These are phyloP conservation scores for Galaxias olidus DNA, from an alignment of 2,797 vertebrate genomes.

Conservation along the genomic window DNA sequence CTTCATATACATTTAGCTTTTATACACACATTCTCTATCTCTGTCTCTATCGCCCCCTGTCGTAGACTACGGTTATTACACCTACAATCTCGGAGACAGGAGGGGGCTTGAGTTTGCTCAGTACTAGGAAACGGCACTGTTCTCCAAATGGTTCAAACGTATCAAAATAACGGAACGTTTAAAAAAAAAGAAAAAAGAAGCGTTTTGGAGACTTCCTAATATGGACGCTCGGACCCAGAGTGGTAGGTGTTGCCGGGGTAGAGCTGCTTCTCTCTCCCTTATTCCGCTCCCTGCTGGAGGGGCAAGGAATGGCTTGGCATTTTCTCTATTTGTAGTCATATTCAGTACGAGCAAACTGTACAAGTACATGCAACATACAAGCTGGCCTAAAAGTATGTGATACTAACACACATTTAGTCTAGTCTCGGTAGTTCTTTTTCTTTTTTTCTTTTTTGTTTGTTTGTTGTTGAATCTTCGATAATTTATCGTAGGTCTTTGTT, in stretches of 20 bases:
- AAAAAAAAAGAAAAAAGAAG: conserved; percentile 68
- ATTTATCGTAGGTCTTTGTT: conserved; percentile 83
- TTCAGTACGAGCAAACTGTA: conserved; percentile 99
- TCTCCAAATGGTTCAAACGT: conserved; percentile 58
- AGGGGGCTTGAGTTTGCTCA: conserved; percentile 64
- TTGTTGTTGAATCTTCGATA: conserved; percentile 76
- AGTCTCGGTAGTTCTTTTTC: conserved; percentile 67
- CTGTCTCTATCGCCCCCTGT: conserved; percentile 74
- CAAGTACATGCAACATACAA: conserved; percentile 99
- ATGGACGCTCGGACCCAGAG: conserved; percentile 89
- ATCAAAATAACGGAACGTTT: conserved; percentile 24
- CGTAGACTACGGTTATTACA: conserved; percentile 84
- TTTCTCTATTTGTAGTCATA: conserved; percentile 91
- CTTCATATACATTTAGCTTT: conserved; percentile 80
- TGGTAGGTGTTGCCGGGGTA: conserved; percentile 80
- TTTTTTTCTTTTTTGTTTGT: conserved; percentile 64
- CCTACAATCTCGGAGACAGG: conserved; percentile 79
- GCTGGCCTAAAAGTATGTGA: conserved; percentile 93
- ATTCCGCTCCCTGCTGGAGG: conserved; percentile 74
- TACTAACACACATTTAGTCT: conserved; percentile 91
- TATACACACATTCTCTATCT: conserved; percentile 78
- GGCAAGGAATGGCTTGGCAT: conserved; percentile 95
- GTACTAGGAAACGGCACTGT: conserved; percentile 75
- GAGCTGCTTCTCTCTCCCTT: conserved; percentile 67
- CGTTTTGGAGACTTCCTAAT: conserved; percentile 73